A percentile compares a stretch with the other conserved stretches of the same genome.
These are phyloP conservation scores for Zosterops pallidus DNA, from an alignment of 2,113 vertebrate genomes.

Conservation along the genomic window DNA sequence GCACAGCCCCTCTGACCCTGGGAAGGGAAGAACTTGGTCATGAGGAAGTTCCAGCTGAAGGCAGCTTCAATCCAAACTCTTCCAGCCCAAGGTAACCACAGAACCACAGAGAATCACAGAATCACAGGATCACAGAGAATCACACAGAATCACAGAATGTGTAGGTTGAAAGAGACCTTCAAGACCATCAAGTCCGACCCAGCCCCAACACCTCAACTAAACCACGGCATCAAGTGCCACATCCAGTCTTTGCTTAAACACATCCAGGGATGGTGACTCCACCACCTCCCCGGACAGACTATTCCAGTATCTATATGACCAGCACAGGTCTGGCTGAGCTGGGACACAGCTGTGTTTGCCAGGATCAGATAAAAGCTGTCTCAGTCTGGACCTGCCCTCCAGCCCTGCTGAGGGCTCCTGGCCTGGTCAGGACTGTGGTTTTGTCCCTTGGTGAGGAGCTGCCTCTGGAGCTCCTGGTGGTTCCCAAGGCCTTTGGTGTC, in stretches of 20 bases:
- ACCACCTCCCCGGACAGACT: too few species aligned
- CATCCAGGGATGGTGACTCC: too few species aligned
- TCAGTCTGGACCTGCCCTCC: background rate
- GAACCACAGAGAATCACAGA: too few species aligned
- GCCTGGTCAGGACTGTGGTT: background rate
- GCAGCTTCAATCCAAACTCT: background rate
- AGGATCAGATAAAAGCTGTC: background rate
- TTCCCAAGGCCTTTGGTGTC: background rate
- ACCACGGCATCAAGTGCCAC: too few species aligned
- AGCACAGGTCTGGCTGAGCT: background rate
- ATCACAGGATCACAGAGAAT: too few species aligned
- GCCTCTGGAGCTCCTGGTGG: background rate
- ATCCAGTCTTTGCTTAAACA: too few species aligned
- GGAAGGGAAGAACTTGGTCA: background rate
- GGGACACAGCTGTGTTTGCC: background rate
- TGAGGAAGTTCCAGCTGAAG: background rate
- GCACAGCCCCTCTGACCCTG: background rate
- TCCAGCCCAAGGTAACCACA: background rate
- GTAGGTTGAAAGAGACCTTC: too few species aligned
- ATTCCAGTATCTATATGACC: too few species aligned
- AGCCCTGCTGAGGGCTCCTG: background rate
- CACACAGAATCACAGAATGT: too few species aligned
- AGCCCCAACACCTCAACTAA: too few species aligned
- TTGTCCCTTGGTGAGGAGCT: background rate
- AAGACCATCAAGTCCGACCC: too few species aligned